Base-by-base conservation (phyloP, 2,888 invertebrate genomes). In the Pachliopta kotzebuea region DNA sequence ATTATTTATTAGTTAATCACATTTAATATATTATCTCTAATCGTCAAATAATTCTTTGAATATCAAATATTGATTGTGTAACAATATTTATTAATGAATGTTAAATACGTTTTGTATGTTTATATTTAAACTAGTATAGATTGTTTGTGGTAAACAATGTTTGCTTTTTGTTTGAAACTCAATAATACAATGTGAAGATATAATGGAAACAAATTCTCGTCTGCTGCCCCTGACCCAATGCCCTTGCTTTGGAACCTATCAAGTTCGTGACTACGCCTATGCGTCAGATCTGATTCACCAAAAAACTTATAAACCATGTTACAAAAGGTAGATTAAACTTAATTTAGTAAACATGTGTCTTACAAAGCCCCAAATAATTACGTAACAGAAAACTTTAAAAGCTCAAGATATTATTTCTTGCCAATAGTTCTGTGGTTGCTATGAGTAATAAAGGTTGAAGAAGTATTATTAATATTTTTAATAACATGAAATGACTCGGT, bases 201-300 rank as follows among this genome's bases (percentile, higher is more conserved):
- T 21, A 61, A 57, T 65, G 61, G 53, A 61, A 65, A 65, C 61
- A 54, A 55, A 58, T 58, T 37, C 37, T n/a, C 24, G 55, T 11
- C 24, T 20, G 55, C 18, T 21, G 23, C 23, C 65, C 65, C 42
- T 66, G 65, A 66, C 65, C 62, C 42, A 55, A 56, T 66, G 59
- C 65, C 65, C 65, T 66, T 66, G 65, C 65, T 53, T 54, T n/a
- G 58, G 29, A 65, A 49, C 20, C 65, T 62, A 62, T 50, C 62
- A 62, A 42, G 54, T 62, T 55, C 55, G 58, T 59, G 59, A 62
- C 62, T 56, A 55, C 62, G 54, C 61, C 65, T 62, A 61, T 65
- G 58, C 62, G 62, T 62, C 65, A 62, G 57, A 26, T 9, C 65
- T 65, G 65, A 61, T 65, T 65, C 57, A 65, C 61, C 45, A 54